Conservation (phyloP, 2,888 invertebrate genomes). For the Coelogynopora nodosa region DNA sequence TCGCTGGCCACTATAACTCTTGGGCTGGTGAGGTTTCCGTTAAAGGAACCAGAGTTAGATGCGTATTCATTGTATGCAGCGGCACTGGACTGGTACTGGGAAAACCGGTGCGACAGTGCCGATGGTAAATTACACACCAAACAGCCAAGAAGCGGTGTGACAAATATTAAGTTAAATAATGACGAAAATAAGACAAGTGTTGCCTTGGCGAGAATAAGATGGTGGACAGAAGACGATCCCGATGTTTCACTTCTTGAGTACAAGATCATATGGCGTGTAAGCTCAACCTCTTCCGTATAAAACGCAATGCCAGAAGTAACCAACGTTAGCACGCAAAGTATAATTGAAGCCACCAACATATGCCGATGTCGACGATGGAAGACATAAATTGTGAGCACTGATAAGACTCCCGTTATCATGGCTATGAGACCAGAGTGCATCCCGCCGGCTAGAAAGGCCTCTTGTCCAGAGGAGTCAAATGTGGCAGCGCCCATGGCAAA, state of each 20-base stretch:
- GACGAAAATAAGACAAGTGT: slow-evolving; percentile 26
- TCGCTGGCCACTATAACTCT: background rate
- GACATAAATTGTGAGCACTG: background rate
- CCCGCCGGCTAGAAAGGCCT: background rate
- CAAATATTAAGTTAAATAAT: slow-evolving; percentile 1
- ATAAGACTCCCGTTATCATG: background rate
- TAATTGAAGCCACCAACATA: background rate
- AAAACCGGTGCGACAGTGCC: background rate
- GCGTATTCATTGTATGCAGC: background rate
- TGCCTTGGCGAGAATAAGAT: background rate
- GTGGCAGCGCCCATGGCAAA: slow-evolving; percentile 20
- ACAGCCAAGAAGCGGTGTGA: background rate
- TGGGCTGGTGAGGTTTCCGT: background rate
- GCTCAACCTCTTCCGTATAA: slow-evolving; percentile 26
- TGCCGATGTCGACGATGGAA: background rate
- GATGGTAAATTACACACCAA: background rate
- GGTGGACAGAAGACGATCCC: background rate
- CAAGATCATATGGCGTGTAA: background rate
- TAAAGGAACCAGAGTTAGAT: background rate
- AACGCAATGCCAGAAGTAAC: background rate
- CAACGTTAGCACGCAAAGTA: background rate
- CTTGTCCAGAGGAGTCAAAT: background rate
- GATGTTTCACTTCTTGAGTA: background rate
- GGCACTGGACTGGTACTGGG: background rate
- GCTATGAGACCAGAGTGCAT: background rate